Base-by-base conservation (phyloP, 1,140 invertebrate species). In the Drosophila neocordata region DNA sequence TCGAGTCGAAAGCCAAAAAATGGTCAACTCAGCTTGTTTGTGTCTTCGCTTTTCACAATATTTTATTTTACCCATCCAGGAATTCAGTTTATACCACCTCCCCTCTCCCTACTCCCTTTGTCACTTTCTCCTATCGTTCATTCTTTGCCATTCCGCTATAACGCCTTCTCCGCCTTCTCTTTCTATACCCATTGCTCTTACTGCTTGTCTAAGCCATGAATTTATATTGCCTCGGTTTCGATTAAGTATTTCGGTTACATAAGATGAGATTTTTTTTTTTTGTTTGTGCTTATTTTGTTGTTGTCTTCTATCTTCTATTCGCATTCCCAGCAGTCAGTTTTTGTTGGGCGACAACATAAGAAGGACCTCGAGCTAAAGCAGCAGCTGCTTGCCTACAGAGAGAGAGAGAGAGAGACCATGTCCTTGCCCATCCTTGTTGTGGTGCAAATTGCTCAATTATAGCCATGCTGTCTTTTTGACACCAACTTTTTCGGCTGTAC, bases 161-260 rank as follows among this genome's bases (percentile, higher is more conserved):
- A 6, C 27, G 27, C 27, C 27, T 31, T 31, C 38, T 13, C 1
- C 13, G 15, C 38, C 15, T 6, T 18, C 15, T 15, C 6, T 13
- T 13, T 6, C 15, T 44, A 18, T 15, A 9, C 51, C 9, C 35
- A 51, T n/a, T n/a, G n/a, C 15, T 24, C 24, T 41, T 13, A n/a
- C 57, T 60, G 48, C 41, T 58, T 58, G 83, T 88, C 83, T 88
- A 77, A 77, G 83, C 79, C 79, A 88, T 88, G 84, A 88, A 88
- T 88, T 88, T 88, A 88, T 88, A 88, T 88, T 88, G 83, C 53
- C 72, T 83, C 84, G 79, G 79, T 88, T 89, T 88, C 84, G 84
- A 89, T 79, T 87, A 87, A 87, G 83, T 87, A 87, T 87, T 87
- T 87, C 83, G 79, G 83, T 88, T 87, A 87, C 65, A 87, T 88